Conservation (phyloP, 1,140 invertebrate species). For the Drosophila repletoides region DNA sequence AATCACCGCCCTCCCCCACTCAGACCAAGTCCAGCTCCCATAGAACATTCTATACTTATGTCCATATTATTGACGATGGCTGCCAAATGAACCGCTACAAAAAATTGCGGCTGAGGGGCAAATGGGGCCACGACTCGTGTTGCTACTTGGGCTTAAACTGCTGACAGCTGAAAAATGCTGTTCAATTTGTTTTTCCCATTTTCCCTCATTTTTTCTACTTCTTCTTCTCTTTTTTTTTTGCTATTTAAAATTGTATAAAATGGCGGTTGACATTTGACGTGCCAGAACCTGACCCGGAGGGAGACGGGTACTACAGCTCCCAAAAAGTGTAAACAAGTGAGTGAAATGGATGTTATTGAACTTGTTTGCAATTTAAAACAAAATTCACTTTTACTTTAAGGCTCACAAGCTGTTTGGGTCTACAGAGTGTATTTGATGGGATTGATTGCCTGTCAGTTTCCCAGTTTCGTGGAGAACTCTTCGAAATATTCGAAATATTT, state of each 20-base stretch:
- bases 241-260: slow-evolving; percentile 64
- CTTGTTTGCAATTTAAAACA: slow-evolving; percentile 8
- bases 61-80: slow-evolving; percentile 67
- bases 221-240: slow-evolving; percentile 12
- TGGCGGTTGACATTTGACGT: slow-evolving; percentile 62
- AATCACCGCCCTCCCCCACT: background rate
- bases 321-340: slow-evolving; percentile 20
- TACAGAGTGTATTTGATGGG: background rate
- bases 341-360: slow-evolving; percentile 18
- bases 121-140: slow-evolving; percentile 3
- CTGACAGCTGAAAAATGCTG: slow-evolving; percentile 70
- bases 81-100: slow-evolving; percentile 55
- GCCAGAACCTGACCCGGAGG: background rate
- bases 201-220: slow-evolving; percentile 12
- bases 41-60: slow-evolving; percentile 50
- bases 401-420: background rate
- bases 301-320: no score
- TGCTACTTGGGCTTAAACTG: slow-evolving; percentile 51
- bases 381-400: background rate
- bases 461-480: no score
- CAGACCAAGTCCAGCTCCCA: background rate
- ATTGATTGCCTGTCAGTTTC: background rate
- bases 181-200: slow-evolving; percentile 36
- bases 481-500: no score
- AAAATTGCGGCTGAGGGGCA: background rate